Base-by-base conservation (phyloP, 2,113 vertebrate genomes). In the Quiscalus mexicanus region DNA sequence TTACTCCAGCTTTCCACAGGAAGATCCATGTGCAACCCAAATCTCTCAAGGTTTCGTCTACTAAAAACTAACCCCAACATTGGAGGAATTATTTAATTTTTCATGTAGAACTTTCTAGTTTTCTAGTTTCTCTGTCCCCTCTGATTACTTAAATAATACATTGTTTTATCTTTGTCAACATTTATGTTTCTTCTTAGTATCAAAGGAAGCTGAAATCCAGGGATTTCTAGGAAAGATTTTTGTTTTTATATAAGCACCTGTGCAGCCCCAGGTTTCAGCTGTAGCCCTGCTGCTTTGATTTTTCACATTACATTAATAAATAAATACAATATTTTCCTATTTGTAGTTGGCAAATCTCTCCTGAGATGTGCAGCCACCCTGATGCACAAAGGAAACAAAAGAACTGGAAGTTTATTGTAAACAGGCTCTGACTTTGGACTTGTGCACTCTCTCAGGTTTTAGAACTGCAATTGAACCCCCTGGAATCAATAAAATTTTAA, bases 241-340 rank as follows among this genome's bases (percentile, higher is more conserved):
- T 79, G n/a, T 64, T 95, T 39, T 62, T 13, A 3, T 23, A 15
- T 23, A 44, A 68, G 33, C 5, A 15, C 37, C 73, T 71, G 42
- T 28, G 37, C 39, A 94, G 44, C 75, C 39, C 45, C 45, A 53
- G 50, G 62, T 89, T 95, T 63, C 91, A 71, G 60, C 59, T 63
- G 64, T 10, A 75, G 45, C 45, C 39, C 17, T 65, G 77, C 63
- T 85, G 70, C 37, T 94, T 96, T 91, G 86, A 64, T 81, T 95
- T 91, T 68, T 75, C 73, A 85, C 62, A 73, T 83, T 92, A 93
- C 62, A 95, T 87, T 90, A 94, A 87, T 81, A 84, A 90, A 92
- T 93, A 93, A 92, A 78, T 39, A 89, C 11, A 10, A 30, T 84
- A n/a, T 64, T 84, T 84, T 42, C 39, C 27, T 91, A 14, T 82